These are phyloP conservation scores for Molothrus aeneus DNA, from an alignment of 2,797 vertebrate species.

Conservation along the genomic window DNA sequence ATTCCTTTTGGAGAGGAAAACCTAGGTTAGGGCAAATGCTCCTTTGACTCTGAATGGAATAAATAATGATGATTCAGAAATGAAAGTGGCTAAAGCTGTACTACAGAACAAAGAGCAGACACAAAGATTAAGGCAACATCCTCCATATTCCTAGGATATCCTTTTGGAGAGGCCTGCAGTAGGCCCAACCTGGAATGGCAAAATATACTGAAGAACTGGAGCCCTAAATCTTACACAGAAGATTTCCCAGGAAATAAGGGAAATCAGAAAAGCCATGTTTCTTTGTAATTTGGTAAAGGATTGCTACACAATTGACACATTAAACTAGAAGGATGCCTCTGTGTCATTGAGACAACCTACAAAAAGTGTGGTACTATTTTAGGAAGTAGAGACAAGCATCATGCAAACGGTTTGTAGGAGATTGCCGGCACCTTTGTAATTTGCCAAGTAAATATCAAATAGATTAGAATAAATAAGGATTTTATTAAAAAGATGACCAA, in stretches of 20 bases:
- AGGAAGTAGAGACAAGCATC: background rate
- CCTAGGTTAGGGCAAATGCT: background rate
- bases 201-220: background rate
- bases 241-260: background rate
- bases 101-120: background rate
- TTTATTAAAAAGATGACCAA: background rate
- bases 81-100: background rate
- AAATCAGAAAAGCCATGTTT: background rate
- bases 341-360: background rate
- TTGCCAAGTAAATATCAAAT: background rate
- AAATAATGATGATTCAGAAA: background rate
- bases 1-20: background rate
- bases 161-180: background rate
- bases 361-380: background rate
- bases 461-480: background rate
- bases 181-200: background rate
- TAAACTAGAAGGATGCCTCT: background rate
- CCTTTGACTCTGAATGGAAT: background rate
- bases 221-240: background rate
- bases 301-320: background rate
- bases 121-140: background rate
- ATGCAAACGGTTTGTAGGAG: background rate
- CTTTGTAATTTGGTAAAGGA: background rate
- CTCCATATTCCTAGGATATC: background rate
- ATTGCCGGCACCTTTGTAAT: background rate